Evolutionary conservation across 2,113 vertebrate species (phyloP), one percentile per base, ranked within the genome.

Genomic region (Paracanthobrama guichenoti): DNA sequence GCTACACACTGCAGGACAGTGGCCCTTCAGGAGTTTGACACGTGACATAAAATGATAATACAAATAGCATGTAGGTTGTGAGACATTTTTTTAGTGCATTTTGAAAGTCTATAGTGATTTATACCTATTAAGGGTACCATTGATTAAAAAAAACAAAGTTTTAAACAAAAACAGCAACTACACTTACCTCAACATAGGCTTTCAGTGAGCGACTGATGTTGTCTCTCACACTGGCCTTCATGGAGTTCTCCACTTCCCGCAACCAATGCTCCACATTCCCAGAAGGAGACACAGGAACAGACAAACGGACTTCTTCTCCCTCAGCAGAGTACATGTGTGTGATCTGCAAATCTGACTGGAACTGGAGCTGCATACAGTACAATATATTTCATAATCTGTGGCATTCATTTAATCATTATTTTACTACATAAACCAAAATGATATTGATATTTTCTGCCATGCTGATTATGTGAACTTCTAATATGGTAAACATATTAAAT

Each of bases 251-350:
- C n/a, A 97, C 96, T 78, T 95, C 93, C 83, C 91, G 87, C 78
- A 98, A 92, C 97, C 97, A 98, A 79, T 96, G 90, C 87, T 99
- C 97, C 88, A 98, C 96, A 7, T 96, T 96, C 79, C 94, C 96
- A 83, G 90, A 90, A 0, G 96, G 96, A 84, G 72, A 90, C 87
- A 98, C 91, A 20, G 94, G 85, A 83, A 73, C 3, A 48, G 72
- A 92, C 31, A 98, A 88, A 88, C 93, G 28, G n/a, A 98, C 96
- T 86, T 97, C 95, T 89, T 98, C 97, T 8, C 95, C 96, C 86
- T 98, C 97, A 1, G 93, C 95, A 0, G 96, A 98, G 87, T 95
- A 96, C 97, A 98, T 96, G 46, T 98, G 96, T 3, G 96, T 98
- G 92, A 99, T 98, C 91, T 94, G 91, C 14, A 97, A 93, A 86